These are phyloP conservation scores for Zygaena filipendulae DNA, from an alignment of 2,888 invertebrate genomes.

Conservation along the genomic window DNA sequence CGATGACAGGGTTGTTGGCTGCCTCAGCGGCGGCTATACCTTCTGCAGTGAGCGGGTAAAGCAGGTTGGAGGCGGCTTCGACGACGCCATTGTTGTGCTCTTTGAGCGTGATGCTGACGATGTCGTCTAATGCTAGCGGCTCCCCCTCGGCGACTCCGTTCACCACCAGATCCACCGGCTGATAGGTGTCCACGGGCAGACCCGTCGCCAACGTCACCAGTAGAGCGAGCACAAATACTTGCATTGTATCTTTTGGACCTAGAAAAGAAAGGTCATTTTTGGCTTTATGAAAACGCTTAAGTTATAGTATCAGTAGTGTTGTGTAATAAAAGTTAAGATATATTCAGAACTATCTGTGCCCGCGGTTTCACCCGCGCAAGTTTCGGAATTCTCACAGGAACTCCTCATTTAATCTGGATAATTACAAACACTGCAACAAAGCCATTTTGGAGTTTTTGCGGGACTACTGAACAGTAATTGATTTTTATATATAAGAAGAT, in stretches of 20 bases:
- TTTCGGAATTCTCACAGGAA: too few species aligned
- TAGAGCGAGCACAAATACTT: conserved; percentile 33
- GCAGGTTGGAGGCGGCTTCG: conserved; percentile 24
- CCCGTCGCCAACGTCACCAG: conserved; percentile 35
- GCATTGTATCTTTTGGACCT: conserved; percentile 35
- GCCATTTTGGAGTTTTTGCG: too few species aligned
- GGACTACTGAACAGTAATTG: too few species aligned
- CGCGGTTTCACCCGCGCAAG: too few species aligned
- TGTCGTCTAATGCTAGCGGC: conserved; percentile 30
- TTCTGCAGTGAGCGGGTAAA: conserved; percentile 34
- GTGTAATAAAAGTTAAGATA: not conserved
- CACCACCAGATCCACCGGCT: conserved; percentile 35
- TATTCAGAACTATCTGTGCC: too few species aligned
- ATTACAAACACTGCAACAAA: too few species aligned
- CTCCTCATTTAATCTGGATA: too few species aligned
- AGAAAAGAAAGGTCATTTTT: conserved; percentile 16
- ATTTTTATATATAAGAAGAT: too few species aligned
- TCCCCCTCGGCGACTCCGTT: conserved; percentile 38
- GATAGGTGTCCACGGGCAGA: conserved; percentile 27
- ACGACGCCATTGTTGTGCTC: conserved; percentile 29
- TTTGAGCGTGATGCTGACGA: conserved; percentile 33
- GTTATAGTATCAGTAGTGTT: not conserved
- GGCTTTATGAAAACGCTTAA: too few species aligned
- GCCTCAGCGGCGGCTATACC: conserved; percentile 34
- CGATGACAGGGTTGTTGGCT: conserved; percentile 15